Evolutionary conservation across 2,797 vertebrate species (phyloP).

Genomic region (Artibeus lituratus): DNA sequence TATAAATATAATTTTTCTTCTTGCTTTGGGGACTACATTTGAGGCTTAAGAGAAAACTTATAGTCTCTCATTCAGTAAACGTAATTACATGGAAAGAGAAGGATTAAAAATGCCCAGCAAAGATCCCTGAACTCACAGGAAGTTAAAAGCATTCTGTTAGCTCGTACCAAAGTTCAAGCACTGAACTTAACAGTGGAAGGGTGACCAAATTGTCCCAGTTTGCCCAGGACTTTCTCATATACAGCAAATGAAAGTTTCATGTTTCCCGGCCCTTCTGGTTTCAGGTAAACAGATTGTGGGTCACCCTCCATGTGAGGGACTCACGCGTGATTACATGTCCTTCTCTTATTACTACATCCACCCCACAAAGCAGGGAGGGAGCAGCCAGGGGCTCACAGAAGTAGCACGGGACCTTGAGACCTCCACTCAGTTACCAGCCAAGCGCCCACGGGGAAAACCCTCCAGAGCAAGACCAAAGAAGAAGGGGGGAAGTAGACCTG

Average conservation of each 20-base stretch:
- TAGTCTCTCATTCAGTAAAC: not conserved
- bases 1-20: not conserved
- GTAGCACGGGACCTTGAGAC: fast-evolving
- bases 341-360: not conserved
- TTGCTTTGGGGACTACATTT: not conserved
- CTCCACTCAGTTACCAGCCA: not conserved
- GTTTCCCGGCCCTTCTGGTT: not conserved
- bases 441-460: not conserved
- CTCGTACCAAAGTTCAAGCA: not conserved
- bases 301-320: not conserved
- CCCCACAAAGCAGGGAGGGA: not conserved
- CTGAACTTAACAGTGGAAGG: not conserved
- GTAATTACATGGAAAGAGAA: not conserved
- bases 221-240: not conserved
- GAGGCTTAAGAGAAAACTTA: not conserved
- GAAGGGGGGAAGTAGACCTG: not conserved
- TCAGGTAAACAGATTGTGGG: not conserved
- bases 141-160: not conserved
- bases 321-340: not conserved
- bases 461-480: not conserved
- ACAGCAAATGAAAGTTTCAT: not conserved
- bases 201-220: not conserved
- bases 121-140: not conserved
- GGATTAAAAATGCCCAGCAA: not conserved
- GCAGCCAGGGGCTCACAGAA: not conserved